phyloP scores from a whole-genome alignment of 2,797 vertebrate species.

The Enteromius fasciolatus region DNA sequence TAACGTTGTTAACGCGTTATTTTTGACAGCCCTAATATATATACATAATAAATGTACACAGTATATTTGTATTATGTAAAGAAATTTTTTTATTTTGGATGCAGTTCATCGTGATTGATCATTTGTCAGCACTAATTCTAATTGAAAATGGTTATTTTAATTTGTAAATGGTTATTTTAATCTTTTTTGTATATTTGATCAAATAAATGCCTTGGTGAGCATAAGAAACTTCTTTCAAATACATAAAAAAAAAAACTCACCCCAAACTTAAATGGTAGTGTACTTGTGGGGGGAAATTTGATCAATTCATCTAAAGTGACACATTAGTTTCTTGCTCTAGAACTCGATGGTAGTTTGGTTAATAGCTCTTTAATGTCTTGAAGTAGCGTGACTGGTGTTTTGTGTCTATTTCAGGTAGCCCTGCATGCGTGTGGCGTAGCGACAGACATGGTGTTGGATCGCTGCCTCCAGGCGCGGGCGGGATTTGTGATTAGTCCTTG shows the following conservation, averaged over 20 bases:
- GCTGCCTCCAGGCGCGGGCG: conserved; percentile 83
- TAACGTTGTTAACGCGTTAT: too few relatives aligned
- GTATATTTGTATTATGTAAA: too few relatives aligned
- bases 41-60: too few relatives aligned
- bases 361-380: too few relatives aligned
- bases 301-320: not conserved
- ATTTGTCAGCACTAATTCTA: not conserved
- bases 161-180: not conserved
- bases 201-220: not conserved
- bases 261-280: not conserved
- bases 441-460: conserved; percentile 96
- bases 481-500: conserved; percentile 92
- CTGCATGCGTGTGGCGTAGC: conserved; percentile 96
- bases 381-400: not conserved
- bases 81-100: too few relatives aligned
- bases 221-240: not conserved
- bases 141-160: not conserved
- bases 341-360: not conserved
- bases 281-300: not conserved
- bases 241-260: not conserved
- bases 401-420: conserved; percentile 81
- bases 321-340: not conserved
- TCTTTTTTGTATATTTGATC: not conserved
- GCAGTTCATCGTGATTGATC: too few relatives aligned
- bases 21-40: too few relatives aligned